These are phyloP conservation scores for Galemys pyrenaicus DNA, from an alignment of 2,113 vertebrate genomes.

Conservation along the genomic window DNA sequence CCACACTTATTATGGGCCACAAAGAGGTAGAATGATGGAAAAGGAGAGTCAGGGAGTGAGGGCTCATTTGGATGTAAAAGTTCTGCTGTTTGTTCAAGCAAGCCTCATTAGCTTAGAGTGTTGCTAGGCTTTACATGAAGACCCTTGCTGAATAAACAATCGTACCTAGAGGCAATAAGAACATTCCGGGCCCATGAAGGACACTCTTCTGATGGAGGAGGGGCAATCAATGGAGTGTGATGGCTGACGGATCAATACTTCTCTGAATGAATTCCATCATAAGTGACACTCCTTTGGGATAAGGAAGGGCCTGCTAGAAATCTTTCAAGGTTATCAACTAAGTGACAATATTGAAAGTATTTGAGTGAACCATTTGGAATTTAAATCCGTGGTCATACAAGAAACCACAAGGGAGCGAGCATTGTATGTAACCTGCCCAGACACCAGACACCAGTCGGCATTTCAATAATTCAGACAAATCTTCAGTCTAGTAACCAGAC, in stretches of 20 bases:
- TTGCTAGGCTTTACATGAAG: slow-evolving; percentile 41
- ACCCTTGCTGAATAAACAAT: slow-evolving; percentile 60
- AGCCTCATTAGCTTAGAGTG: slow-evolving; percentile 17
- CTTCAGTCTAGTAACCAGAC: neutral
- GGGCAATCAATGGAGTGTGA: slow-evolving; percentile 76
- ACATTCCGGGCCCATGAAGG: slow-evolving; percentile 65
- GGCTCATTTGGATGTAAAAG: neutral
- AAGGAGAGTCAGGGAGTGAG: neutral
- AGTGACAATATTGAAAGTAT: slow-evolving; percentile 71
- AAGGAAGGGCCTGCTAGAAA: slow-evolving; percentile 77
- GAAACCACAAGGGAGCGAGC: slow-evolving; percentile 48
- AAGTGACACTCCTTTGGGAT: slow-evolving; percentile 80
- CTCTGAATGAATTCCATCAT: slow-evolving; percentile 84
- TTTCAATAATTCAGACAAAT: neutral
- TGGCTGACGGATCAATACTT: slow-evolving; percentile 82
- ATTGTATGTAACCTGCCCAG: neutral
- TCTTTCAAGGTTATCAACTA: slow-evolving; percentile 81
- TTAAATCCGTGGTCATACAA: slow-evolving; percentile 76
- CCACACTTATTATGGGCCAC: neutral
- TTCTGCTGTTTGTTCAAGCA: slow-evolving; percentile 47
- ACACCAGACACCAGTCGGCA: neutral
- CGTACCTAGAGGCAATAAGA: slow-evolving; percentile 62
- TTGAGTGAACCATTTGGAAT: slow-evolving; percentile 75
- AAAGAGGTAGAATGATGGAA: neutral
- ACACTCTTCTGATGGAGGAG: slow-evolving; percentile 67